Base-by-base conservation (phyloP, 2,797 vertebrate species). In the Enteromius trimaculatus region DNA sequence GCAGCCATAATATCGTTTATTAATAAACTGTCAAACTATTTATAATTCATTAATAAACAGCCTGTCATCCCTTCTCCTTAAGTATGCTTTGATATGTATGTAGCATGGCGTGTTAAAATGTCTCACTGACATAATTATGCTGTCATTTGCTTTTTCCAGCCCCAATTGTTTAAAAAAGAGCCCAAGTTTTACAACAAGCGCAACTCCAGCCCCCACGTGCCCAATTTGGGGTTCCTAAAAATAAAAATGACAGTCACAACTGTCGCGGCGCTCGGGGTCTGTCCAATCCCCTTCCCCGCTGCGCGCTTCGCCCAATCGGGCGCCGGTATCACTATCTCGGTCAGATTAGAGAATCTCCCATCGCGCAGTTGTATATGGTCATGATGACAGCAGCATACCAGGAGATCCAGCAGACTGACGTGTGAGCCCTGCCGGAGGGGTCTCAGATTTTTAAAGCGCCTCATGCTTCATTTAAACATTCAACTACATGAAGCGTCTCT, bases 361-460 rank as follows among this genome's bases (percentile, higher is more conserved):
- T 88, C 86, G 85, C 85, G 83, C 77, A 87, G 89, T 91, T 92
- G 90, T 93, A 92, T 95, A 94, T 95, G 95, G 95, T 93, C 95
- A 93, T 88, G 89, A 93, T 91, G 89, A 90, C 90, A 86, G 92
- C 90, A 89, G 86, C 95, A 95, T 96, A 96, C 96, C 93, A 92
- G 91, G 90, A 91, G 95, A 93, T 94, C 95, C 95, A 93, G 92
- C 91, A 64, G 87, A 92, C 93, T 96, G 96, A 97, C 96, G 94
- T 92, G 93, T 88, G 72, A 68, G 34, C 72, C 42, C 81, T 76
- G 72, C 62, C 78, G 74, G 68, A 84, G 83, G 86, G 89, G 66
- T 92, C 90, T 77, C 82, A 85, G 71, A 86, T 85, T 89, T 89
- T 92, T 87, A 92, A 92, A 90, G 89, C 90, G 75, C 76, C 85